Evolutionary conservation across 2,888 invertebrate species (phyloP), one percentile per base, ranked within the genome.

Genomic region (Platycnemis pennipes): DNA sequence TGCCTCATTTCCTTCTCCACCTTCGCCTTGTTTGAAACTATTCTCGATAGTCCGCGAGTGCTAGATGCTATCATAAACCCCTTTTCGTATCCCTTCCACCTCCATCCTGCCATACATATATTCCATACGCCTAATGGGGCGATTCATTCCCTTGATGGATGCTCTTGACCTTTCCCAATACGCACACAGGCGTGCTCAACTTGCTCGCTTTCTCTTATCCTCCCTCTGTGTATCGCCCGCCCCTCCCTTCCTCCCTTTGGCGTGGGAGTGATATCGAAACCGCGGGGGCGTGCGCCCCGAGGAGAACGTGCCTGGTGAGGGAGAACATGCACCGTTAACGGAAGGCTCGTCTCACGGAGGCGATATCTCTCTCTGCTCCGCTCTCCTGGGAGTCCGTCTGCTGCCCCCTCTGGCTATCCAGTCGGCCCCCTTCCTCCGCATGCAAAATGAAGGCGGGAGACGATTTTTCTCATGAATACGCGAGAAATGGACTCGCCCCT

Each of bases 71-170:
- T 26, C 63, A 2, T 26, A 26, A n/a, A 8, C 53, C 63, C 56
- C 63, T 42, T 44, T 56, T 44, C 91, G 53, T 89, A 89, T 56
- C 56, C 89, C 56, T 89, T 89, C n/a, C 91, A 42, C 63, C 91
- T n/a, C 53, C 53, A 5, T 31, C 16, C 91, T 37, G 37, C 31
- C 37, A 77, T 77, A 77, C 37, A 77, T 37, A 16, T 77, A 77
- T 91, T 91, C 91, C 63, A 91, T 91, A 26, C 91, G 44, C 63
- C 91, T 91, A 91, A 91, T 91, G 91, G 91, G 49, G 91, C 91
- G 91, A 91, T 91, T 63, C 91, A 91, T 91, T 91, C 53, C 91
- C 91, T 45, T 91, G 91, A 91, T 91, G 91, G 91, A 91, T 44
- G 91, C 44, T 42, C 91, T 44, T 91, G 91, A 91, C 91, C 91